A percentile compares a stretch with the other conserved stretches of the same genome.
Conservation (phyloP, 2,888 invertebrate genomes). For the Scelioninae gen. 1 region DNA sequence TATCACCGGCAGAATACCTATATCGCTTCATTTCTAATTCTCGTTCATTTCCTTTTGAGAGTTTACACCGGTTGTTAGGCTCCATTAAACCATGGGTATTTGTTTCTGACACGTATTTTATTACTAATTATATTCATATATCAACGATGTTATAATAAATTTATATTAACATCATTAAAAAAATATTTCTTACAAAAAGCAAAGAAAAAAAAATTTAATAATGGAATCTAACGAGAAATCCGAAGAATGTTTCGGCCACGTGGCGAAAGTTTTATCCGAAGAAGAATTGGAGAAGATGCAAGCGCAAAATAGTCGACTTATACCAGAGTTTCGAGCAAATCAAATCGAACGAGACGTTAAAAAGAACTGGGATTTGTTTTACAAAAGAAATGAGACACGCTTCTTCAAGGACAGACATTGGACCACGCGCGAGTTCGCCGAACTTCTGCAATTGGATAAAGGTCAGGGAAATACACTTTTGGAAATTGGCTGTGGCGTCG, state of each 20-base stretch:
- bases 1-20: too few relatives aligned
- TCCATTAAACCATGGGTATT: background rate
- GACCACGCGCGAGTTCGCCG: conserved; percentile 97
- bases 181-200: background rate
- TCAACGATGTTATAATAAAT: background rate
- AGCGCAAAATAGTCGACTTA: conserved; percentile 89
- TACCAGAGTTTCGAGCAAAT: conserved; percentile 90
- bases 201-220: conserved; percentile 43
- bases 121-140: background rate
- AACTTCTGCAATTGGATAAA: conserved; percentile 88
- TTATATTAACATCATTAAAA: background rate
- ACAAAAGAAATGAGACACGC: conserved; percentile 95
- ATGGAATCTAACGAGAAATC: conserved; percentile 60
- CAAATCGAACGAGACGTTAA: conserved; percentile 93
- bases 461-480: conserved; percentile 85
- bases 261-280: conserved; percentile 86
- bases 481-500: conserved; percentile 98
- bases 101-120: background rate
- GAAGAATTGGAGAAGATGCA: conserved; percentile 88
- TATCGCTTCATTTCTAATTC: conserved; percentile 40
- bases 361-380: conserved; percentile 98
- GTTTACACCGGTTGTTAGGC: conserved; percentile 16
- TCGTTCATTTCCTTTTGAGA: conserved; percentile 51
- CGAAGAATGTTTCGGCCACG: conserved; percentile 75
- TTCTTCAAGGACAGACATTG: conserved; percentile 98